A percentile compares a stretch with the other conserved stretches of the same genome.
Conservation (phyloP, 2,113 vertebrate species). For the Syrrhaptes paradoxus region DNA sequence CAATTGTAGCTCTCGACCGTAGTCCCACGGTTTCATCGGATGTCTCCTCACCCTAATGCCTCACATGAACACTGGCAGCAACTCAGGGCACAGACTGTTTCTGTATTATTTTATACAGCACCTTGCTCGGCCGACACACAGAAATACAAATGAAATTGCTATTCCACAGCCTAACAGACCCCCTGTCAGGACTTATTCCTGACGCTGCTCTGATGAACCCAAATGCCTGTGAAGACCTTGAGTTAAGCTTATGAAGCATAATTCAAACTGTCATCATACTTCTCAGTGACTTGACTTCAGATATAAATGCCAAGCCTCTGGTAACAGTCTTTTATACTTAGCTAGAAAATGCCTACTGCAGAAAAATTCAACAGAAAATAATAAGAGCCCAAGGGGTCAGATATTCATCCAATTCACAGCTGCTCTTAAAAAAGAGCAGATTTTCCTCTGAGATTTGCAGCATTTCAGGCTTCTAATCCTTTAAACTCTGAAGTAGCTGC, state of each 20-base stretch:
- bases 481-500: background rate
- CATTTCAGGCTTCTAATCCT: background rate
- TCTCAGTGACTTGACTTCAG: background rate
- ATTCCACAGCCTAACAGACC: background rate
- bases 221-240: background rate
- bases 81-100: background rate
- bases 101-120: background rate
- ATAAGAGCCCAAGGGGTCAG: background rate
- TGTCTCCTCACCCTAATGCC: background rate
- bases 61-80: background rate
- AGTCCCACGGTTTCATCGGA: background rate
- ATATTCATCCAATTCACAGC: background rate
- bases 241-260: background rate
- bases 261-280: background rate
- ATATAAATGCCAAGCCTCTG: background rate
- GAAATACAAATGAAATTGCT: background rate
- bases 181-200: background rate
- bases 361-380: background rate
- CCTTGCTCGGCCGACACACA: background rate
- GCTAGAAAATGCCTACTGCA: background rate
- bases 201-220: background rate
- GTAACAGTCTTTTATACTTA: background rate
- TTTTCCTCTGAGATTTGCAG: slow-evolving; percentile 1
- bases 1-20: too few species aligned
- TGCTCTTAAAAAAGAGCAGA: background rate